A percentile compares a stretch with the other conserved stretches of the same genome.
Conservation (phyloP, 2,888 invertebrate species). For the Drosophila mayaguana region DNA sequence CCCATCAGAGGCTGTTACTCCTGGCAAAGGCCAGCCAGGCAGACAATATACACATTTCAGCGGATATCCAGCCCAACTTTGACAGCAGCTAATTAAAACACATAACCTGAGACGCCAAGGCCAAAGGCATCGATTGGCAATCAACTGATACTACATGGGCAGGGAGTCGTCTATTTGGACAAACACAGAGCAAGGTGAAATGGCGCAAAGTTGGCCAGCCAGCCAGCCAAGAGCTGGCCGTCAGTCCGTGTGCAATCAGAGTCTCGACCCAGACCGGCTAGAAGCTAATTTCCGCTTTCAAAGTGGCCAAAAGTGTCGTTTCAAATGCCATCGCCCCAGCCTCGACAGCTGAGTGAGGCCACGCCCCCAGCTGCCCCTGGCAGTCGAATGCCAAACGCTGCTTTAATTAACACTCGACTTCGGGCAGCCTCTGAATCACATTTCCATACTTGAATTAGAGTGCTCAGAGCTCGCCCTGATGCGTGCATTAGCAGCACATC, state of each 20-base stretch:
- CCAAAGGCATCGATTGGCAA: conserved; percentile 9
- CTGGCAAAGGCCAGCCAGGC: no score
- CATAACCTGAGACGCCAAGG: conserved; percentile 4
- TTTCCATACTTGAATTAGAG: background rate
- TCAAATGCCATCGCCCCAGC: conserved; percentile 6
- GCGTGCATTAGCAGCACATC: background rate
- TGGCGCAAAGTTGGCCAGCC: background rate
- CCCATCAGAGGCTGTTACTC: background rate
- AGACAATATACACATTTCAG: conserved; percentile 1
- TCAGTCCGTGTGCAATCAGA: conserved; percentile 43
- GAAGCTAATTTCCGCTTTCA: conserved; percentile 67
- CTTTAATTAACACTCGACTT: conserved; percentile 44
- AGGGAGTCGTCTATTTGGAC: background rate
- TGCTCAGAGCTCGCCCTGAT: background rate
- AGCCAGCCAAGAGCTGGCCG: background rate
- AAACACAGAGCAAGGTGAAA: background rate
- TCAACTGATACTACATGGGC: background rate
- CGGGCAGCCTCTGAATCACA: background rate
- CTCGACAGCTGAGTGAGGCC: background rate
- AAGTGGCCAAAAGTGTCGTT: conserved; percentile 45
- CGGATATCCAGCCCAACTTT: conserved; percentile 21
- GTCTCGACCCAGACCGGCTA: conserved; percentile 31
- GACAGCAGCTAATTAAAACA: conserved; percentile 58
- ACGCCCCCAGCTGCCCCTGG: conserved; percentile 3
- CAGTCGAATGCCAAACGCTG: conserved; percentile 37